Conservation (phyloP, 2,888 invertebrate genomes). For the Peribatodes rhomboidaria region DNA sequence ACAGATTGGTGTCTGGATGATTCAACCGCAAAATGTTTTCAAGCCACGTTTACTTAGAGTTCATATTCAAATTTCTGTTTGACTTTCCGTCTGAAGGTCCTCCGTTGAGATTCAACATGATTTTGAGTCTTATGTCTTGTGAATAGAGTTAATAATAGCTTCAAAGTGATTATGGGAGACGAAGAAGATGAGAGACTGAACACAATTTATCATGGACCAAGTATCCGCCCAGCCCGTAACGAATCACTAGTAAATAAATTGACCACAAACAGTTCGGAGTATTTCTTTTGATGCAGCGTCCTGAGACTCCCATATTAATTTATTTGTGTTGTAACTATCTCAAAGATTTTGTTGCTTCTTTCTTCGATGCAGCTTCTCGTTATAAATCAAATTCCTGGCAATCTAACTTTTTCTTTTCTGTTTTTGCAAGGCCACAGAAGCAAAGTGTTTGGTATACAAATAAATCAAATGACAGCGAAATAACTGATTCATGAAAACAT, state of each 20-base stretch:
- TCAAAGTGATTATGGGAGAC: constrained; percentile 43
- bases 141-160: constrained; percentile 55
- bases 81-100: constrained; percentile 23
- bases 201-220: constrained; percentile 83
- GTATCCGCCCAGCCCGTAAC: constrained; percentile 84
- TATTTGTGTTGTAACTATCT: constrained; percentile 61
- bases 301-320: constrained; percentile 67
- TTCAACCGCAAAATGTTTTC: constrained; percentile 57
- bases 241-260: constrained; percentile 85
- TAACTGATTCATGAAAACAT: too few species aligned
- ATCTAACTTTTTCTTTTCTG: constrained; percentile 28
- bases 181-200: constrained; percentile 75
- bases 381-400: constrained; percentile 47
- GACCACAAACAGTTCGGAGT: constrained; percentile 80
- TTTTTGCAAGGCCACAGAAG: neutral
- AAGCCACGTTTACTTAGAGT: constrained; percentile 56
- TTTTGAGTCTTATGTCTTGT: constrained; percentile 49
- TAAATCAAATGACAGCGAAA: too few species aligned
- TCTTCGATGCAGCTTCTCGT: constrained; percentile 52
- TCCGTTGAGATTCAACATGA: constrained; percentile 35
- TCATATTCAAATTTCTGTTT: constrained; percentile 55
- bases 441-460: neutral
- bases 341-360: constrained; percentile 47
- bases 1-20: constrained; percentile 51
- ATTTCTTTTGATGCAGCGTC: constrained; percentile 72